phyloP scores from a whole-genome alignment of 2,888 invertebrate species.

The Cabera pusaria region DNA sequence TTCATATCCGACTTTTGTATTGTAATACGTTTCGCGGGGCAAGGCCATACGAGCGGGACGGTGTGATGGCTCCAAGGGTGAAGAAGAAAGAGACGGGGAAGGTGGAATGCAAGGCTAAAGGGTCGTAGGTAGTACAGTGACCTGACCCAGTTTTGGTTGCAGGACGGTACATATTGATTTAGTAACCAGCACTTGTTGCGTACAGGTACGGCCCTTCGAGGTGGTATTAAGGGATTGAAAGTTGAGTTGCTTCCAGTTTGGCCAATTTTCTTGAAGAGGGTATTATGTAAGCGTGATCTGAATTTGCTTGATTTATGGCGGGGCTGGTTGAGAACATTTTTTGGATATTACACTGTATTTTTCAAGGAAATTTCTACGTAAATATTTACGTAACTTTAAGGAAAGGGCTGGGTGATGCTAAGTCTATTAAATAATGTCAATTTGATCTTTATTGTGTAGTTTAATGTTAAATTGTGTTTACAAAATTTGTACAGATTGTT shows the following conservation, averaged over 20 bases:
- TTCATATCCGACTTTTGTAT: constrained; percentile 73
- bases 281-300: constrained; percentile 27
- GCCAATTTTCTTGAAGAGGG: constrained; percentile 30
- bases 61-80: constrained; percentile 34
- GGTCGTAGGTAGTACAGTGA: constrained; percentile 77
- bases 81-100: constrained; percentile 44
- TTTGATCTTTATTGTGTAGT: too few relatives aligned
- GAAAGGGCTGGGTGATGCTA: too few relatives aligned
- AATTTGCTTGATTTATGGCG: constrained; percentile 14
- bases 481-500: too few relatives aligned
- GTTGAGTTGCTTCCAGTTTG: constrained; percentile 29
- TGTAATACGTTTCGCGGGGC: constrained; percentile 60
- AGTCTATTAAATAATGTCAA: too few relatives aligned
- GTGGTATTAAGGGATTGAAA: constrained; percentile 27
- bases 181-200: constrained; percentile 74
- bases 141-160: constrained; percentile 77
- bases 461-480: too few relatives aligned
- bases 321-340: too few relatives aligned
- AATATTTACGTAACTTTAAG: too few relatives aligned
- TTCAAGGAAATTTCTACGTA: too few relatives aligned
- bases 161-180: constrained; percentile 79
- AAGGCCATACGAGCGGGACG: constrained; percentile 64
- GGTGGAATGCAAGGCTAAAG: constrained; percentile 72
- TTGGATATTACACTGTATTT: too few relatives aligned
- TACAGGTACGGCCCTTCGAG: constrained; percentile 34